Base-by-base conservation (phyloP, 2,797 vertebrate genomes). In the Anguilla marmorata region DNA sequence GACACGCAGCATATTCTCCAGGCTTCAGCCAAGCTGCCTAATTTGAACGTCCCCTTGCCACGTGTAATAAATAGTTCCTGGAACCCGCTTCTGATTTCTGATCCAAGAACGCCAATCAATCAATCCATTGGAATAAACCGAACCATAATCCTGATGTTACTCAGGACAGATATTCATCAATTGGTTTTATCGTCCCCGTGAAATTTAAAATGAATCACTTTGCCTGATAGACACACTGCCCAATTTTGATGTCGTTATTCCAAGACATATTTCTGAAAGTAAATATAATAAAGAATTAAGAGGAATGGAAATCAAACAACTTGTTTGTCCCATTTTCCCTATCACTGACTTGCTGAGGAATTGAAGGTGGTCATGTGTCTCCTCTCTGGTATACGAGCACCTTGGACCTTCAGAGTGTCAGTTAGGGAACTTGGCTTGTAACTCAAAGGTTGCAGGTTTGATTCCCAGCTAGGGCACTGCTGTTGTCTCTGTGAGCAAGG, bases 311-410 rank as follows among this genome's bases (percentile, higher is more conserved):
- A 11, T 12, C 12, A 50, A 50, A 50, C 50, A 50, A n/a, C 60
- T 80, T 82, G 56, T 86, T 33, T 84, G 19, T 56, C 82, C 54
- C 66, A 41, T 84, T 76, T 60, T 80, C 54, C 80, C 69, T 45
- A 4, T 21, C 8, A 33, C 48, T 27, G 24, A 37, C 66, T 45
- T 48, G 24, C 84, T 30, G 82, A 84, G 69, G 66, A 45, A 41
- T 24, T 5, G 21, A 16, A 76, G 63, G 19, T 52, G 30, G 37
- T 45, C 12, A 37, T 54, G 50, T 79, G 8, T 60, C 56, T 41
- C 50, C 2, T 72, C 24, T 54, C 14, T 33, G 0, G 21, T 50
- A 16, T n/a, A 16, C 33, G 37, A 19, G n/a, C 19, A 86, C 85
- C 88, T 86, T 84, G 85, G 27, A 45, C 2, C 6, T 52, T 52